Percentiles rank a stretch among this genome's conserved stretches.
Conservation (phyloP, 2,113 vertebrate species). For the Trogon melanurus region DNA sequence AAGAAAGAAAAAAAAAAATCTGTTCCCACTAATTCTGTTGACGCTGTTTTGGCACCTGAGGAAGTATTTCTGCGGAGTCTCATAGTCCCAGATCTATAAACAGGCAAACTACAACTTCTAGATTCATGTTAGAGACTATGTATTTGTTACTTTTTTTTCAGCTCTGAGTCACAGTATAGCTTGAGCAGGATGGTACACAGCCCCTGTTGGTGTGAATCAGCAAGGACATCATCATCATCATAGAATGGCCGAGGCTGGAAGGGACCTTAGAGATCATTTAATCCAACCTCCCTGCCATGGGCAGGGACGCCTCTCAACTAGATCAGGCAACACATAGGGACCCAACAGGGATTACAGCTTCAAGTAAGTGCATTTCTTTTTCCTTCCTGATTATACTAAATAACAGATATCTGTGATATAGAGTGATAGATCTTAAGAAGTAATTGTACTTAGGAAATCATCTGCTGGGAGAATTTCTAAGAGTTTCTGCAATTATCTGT, state of each 20-base stretch:
- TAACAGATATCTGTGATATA: background rate
- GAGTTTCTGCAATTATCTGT: background rate
- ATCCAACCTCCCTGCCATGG: too few species aligned
- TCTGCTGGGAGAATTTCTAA: background rate
- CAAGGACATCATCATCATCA: background rate
- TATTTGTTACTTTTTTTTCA: background rate
- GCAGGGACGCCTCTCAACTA: too few species aligned
- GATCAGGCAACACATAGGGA: too few species aligned
- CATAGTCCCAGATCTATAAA: background rate
- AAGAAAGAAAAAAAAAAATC: background rate
- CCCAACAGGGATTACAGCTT: background rate
- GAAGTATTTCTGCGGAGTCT: background rate
- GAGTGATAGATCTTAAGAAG: background rate
- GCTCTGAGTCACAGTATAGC: background rate
- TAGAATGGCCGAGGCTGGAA: too few species aligned
- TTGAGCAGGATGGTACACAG: background rate
- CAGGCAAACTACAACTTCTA: background rate
- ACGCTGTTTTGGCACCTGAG: background rate
- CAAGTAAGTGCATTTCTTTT: background rate
- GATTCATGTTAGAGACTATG: background rate
- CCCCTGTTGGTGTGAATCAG: background rate
- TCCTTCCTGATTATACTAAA: background rate
- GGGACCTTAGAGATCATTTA: too few species aligned
- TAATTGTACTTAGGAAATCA: background rate
- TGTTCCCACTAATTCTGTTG: background rate